These are phyloP conservation scores for Ormyrus thymus DNA, from an alignment of 2,888 invertebrate species.

Conservation along the genomic window DNA sequence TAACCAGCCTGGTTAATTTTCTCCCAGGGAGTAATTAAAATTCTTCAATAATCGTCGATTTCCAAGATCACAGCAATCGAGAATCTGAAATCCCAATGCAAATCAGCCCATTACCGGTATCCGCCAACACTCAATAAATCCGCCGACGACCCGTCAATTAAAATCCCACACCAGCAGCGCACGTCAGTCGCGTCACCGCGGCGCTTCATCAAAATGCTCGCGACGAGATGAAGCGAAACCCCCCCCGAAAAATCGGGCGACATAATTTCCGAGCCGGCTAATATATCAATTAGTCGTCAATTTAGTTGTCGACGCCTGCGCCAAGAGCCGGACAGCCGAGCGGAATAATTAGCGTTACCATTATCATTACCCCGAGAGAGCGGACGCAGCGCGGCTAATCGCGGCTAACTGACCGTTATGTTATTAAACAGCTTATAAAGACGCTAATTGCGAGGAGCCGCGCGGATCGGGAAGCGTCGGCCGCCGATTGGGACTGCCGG, in stretches of 20 bases:
- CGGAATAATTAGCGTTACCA: constrained; percentile 73
- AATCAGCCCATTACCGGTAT: no score
- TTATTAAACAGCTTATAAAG: constrained; percentile 69
- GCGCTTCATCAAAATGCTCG: constrained; percentile 12
- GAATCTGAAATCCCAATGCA: no score
- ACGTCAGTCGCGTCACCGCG: neutral
- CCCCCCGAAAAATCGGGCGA: constrained; percentile 52
- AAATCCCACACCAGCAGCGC: no score
- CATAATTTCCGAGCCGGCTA: constrained; percentile 63
- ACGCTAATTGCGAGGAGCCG: constrained; percentile 66
- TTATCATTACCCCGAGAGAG: constrained; percentile 66
- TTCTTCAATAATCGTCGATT: no score
- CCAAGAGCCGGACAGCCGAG: constrained; percentile 46
- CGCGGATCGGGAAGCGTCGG: constrained; percentile 60
- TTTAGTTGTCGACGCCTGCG: constrained; percentile 71
- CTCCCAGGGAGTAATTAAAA: no score
- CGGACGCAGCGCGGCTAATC: constrained; percentile 64
- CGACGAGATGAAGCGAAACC: constrained; percentile 8
- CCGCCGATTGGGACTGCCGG: neutral
- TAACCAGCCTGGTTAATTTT: no score
- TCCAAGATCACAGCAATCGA: no score
- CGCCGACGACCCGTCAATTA: no score
- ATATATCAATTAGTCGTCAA: constrained; percentile 73
- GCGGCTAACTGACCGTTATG: constrained; percentile 72
- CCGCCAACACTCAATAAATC: no score